Percentiles rank a stretch among this genome's conserved stretches.
Evolutionary conservation across 2,113 vertebrate species (phyloP).

Genomic region (Salminus brasiliensis): DNA sequence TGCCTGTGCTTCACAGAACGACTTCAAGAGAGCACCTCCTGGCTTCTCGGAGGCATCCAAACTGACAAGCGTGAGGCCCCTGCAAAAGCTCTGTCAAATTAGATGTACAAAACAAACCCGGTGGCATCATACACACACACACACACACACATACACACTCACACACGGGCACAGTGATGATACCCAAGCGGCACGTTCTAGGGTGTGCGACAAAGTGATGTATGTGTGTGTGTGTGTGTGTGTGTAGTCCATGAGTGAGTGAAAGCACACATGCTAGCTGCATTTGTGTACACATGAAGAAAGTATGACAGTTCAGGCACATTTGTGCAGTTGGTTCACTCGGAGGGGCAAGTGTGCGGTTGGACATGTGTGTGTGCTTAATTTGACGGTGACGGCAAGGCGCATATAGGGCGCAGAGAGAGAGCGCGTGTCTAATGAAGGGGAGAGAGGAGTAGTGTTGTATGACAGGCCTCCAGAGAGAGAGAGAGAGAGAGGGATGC

Average conservation of each 20-base stretch:
- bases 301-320: slow-evolving; percentile 37
- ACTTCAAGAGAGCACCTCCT: slow-evolving; percentile 80
- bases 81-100: slow-evolving; percentile 83
- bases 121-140: too few species aligned
- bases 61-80: slow-evolving; percentile 80
- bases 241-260: slow-evolving; percentile 35
- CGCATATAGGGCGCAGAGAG: slow-evolving; percentile 42
- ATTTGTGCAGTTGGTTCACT: slow-evolving; percentile 3
- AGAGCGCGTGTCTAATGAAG: slow-evolving; percentile 61
- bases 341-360: slow-evolving; percentile 32
- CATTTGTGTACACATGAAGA: slow-evolving; percentile 45
- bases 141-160: slow-evolving; percentile 60
- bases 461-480: slow-evolving; percentile 59
- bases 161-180: slow-evolving; percentile 10
- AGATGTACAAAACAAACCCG: slow-evolving; percentile 80
- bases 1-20: slow-evolving; percentile 69
- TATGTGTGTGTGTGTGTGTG: slow-evolving; percentile 19
- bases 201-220: slow-evolving; percentile 37
- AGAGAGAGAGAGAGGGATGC: slow-evolving; percentile 33
- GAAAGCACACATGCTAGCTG: slow-evolving; percentile 43
- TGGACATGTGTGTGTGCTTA: slow-evolving; percentile 51
- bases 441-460: slow-evolving; percentile 50
- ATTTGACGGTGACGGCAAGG: slow-evolving; percentile 50
- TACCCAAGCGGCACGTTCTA: slow-evolving; percentile 35
- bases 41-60: slow-evolving; percentile 74